These are phyloP conservation scores for Kryptolebias marmoratus DNA, from an alignment of 2,113 vertebrate species.

Conservation along the genomic window DNA sequence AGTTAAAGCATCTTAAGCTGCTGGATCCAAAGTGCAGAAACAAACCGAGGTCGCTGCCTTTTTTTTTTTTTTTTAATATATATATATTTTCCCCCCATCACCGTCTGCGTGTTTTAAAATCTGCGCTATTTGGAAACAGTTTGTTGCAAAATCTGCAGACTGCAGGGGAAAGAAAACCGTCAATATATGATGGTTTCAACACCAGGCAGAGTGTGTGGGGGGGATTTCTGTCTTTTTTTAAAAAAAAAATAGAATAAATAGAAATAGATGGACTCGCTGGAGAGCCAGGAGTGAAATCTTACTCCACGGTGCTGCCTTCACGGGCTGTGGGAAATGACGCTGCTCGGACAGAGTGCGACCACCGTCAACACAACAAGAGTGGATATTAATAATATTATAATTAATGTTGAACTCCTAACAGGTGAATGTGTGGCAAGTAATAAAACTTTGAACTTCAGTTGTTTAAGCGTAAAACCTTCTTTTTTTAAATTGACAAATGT, in stretches of 20 bases:
- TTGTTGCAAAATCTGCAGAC: neutral
- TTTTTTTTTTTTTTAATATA: no score
- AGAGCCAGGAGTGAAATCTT: constrained; percentile 64
- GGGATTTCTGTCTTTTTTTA: constrained; percentile 51
- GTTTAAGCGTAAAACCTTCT: no score
- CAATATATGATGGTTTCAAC: constrained; percentile 4
- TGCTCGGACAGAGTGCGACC: neutral
- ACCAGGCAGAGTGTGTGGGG: neutral
- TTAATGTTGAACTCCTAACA: no score
- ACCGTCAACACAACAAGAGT: no score
- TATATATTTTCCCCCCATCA: no score
- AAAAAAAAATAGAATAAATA: constrained; percentile 31
- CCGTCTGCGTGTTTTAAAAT: neutral
- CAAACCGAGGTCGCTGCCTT: neutral
- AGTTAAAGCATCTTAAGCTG: neutral
- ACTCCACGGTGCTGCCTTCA: constrained; percentile 60
- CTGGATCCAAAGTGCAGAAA: neutral
- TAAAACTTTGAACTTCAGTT: no score
- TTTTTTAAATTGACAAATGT: no score
- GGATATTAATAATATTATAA: no score
- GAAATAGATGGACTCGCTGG: constrained; percentile 48
- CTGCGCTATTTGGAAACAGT: neutral
- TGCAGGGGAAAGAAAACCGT: neutral
- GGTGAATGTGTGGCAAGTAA: no score
- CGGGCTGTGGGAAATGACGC: neutral